Percentiles rank a stretch among this genome's conserved stretches.
These are phyloP conservation scores for Orthosia incerta DNA, from an alignment of 2,888 invertebrate species.

Conservation along the genomic window DNA sequence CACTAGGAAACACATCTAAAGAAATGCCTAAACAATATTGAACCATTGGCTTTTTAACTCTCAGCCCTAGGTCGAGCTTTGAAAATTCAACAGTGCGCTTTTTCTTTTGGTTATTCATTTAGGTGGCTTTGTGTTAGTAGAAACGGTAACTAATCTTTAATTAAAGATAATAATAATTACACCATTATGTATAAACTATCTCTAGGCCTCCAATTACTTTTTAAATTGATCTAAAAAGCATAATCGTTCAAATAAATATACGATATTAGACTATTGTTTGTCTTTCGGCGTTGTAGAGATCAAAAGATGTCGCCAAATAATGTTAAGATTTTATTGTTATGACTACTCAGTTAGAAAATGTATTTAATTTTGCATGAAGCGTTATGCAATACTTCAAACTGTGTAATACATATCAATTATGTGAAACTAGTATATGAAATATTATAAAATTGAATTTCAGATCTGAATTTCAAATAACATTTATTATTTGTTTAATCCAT, in stretches of 20 bases:
- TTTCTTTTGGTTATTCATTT: neutral
- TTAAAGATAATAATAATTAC: neutral
- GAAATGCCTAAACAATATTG: neutral
- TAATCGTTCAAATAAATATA: conserved; percentile 23
- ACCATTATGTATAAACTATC: conserved; percentile 3
- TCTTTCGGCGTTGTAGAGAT: conserved; percentile 35
- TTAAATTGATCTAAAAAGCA: neutral
- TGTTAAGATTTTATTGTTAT: conserved; percentile 35
- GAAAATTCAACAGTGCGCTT: neutral
- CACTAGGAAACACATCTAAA: neutral
- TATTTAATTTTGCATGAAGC: conserved; percentile 33
- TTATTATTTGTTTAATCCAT: neutral
- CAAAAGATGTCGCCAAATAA: conserved; percentile 54
- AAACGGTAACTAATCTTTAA: neutral
- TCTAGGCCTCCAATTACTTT: neutral
- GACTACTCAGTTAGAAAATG: conserved; percentile 11
- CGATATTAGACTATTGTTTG: conserved; percentile 32
- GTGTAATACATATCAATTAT: conserved; percentile 48
- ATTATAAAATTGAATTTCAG: conserved; percentile 1
- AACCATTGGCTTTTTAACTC: neutral
- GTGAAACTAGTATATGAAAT: neutral
- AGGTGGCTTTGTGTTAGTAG: no score
- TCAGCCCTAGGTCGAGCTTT: neutral
- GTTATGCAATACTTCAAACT: conserved; percentile 18
- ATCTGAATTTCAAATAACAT: neutral